Evolutionary conservation across 2,888 invertebrate species (phyloP), one percentile per base, ranked within the genome.

Genomic region (Parelbella ahira): DNA sequence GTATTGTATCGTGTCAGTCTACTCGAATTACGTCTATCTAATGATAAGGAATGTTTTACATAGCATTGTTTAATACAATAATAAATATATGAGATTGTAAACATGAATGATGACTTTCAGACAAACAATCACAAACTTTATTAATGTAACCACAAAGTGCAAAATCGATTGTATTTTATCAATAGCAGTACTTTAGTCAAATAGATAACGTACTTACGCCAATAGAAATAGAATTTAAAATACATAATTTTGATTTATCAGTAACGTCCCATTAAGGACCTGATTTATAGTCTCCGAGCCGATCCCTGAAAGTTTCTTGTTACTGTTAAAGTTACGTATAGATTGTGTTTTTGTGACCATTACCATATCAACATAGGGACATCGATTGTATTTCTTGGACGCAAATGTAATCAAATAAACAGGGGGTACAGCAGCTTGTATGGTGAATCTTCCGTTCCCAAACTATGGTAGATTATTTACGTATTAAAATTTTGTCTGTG

Each of bases 201-300:
- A 33, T 11, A n/a, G n/a, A 3, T 21, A 8, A 15, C 12, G 15
- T 23, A 4, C 33, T 33, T 33, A 23, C 8, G 8, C 13, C 13
- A n/a, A 8, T 15, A 10, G 23, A 9, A 29, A 38, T 38, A 29
- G 4, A 30, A 23, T 12, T 29, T 19, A 38, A 37, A 41, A 44
- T 45, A 44, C 20, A 23, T 36, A 45, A 47, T n/a, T n/a, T n/a
- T 45, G 41, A 42, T 46, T 39, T 28, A 37, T 29, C 33, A 34
- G 42, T 44, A 36, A 25, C 45, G 12, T 24, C 23, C 36, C 29
- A 29, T 68, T 65, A 56, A 45, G 47, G 39, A 15, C 10, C 60
- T 66, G 67, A 72, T 70, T 71, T 68, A 71, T 63, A 29, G 56
- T 28, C 54, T 53, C 51, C 57, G 54, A 50, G 51, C 45, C 18